These are phyloP conservation scores for Orycteropus afer DNA, from an alignment of 2,113 vertebrate genomes.

Conservation along the genomic window DNA sequence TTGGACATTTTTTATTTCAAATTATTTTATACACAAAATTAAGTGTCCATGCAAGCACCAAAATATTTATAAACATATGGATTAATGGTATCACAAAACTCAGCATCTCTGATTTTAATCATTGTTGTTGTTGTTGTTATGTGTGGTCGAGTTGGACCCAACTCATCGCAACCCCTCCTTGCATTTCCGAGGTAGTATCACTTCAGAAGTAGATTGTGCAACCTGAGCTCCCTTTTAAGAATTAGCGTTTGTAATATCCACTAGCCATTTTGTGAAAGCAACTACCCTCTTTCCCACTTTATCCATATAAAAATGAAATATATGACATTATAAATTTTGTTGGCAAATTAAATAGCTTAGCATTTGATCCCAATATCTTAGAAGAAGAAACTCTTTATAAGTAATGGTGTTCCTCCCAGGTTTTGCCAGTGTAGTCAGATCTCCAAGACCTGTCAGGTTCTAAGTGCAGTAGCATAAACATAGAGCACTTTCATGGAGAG, in stretches of 20 bases:
- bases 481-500: not conserved
- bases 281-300: not conserved
- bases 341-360: slow-evolving; percentile 23
- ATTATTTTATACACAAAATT: slow-evolving; percentile 3
- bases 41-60: not conserved
- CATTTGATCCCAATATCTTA: slow-evolving; percentile 30
- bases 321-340: not conserved
- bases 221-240: too few relatives aligned
- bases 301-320: slow-evolving; percentile 31
- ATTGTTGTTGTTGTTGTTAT: too few relatives aligned
- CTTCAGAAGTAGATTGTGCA: too few relatives aligned
- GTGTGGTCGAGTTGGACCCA: too few relatives aligned
- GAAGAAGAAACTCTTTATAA: not conserved
- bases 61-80: slow-evolving; percentile 12
- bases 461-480: slow-evolving; percentile 33
- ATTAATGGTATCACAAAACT: slow-evolving; percentile 22
- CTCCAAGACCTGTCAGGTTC: slow-evolving; percentile 4
- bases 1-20: slow-evolving; percentile 24
- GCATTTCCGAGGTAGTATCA: too few relatives aligned
- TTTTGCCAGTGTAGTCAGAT: not conserved
- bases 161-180: too few relatives aligned
- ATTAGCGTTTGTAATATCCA: slow-evolving; percentile 32
- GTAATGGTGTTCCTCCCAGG: not conserved
- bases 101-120: slow-evolving; percentile 2
- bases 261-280: not conserved